A percentile compares a stretch with the other conserved stretches of the same genome.
phyloP scores from a whole-genome alignment of 2,888 invertebrate species.

The Acronicta alni region DNA sequence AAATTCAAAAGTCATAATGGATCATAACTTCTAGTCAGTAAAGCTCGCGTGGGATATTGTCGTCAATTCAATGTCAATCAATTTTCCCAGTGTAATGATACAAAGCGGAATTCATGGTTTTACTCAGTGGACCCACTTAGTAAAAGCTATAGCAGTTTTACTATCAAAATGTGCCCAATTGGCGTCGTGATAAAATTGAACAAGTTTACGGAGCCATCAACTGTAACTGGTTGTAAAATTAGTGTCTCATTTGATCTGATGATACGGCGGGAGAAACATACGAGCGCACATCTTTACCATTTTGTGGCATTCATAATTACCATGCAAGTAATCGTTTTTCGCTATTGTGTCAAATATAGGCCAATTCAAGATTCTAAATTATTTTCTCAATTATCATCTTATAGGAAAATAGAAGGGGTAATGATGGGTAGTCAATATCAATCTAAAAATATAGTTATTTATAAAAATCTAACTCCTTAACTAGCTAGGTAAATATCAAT shows the following conservation, averaged over 20 bases:
- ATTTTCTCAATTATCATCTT: no score
- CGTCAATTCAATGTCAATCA: slow-evolving; percentile 25
- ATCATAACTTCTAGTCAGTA: slow-evolving; percentile 32
- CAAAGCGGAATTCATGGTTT: slow-evolving; percentile 30
- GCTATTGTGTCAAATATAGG: background rate
- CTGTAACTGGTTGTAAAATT: slow-evolving; percentile 71
- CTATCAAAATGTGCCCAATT: slow-evolving; percentile 65
- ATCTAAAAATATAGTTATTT: no score
- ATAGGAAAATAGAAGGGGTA: no score
- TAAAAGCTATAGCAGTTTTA: slow-evolving; percentile 48
- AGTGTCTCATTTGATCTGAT: slow-evolving; percentile 57
- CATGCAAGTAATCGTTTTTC: background rate
- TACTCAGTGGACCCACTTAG: slow-evolving; percentile 43
- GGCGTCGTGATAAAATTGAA: slow-evolving; percentile 67
- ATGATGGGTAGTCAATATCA: no score
- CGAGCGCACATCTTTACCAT: slow-evolving; percentile 30
- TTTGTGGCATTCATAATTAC: slow-evolving; percentile 3
- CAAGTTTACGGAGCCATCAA: slow-evolving; percentile 68
- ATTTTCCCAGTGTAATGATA: slow-evolving; percentile 4
- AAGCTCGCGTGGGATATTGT: slow-evolving; percentile 17
- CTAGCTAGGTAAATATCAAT: slow-evolving; percentile 5
- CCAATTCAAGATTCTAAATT: no score
- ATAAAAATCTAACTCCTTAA: no score
- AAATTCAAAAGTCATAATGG: slow-evolving; percentile 31
- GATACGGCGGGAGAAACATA: slow-evolving; percentile 50